These are phyloP conservation scores for Odontamblyopus rebecca DNA, from an alignment of 2,797 vertebrate species.

Conservation along the genomic window DNA sequence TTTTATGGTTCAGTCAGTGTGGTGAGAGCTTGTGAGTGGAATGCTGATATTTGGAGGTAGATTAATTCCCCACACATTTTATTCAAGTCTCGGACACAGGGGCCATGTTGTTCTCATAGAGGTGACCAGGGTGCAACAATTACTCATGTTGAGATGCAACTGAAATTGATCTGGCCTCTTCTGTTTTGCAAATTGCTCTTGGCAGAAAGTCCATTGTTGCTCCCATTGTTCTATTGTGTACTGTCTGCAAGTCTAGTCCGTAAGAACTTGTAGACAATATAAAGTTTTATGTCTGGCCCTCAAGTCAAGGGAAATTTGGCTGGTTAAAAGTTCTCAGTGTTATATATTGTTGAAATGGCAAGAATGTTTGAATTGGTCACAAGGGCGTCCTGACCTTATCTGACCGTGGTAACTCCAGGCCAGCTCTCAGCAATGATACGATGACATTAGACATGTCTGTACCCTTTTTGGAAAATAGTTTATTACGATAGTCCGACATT, in stretches of 20 bases:
- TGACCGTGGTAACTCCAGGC: not conserved
- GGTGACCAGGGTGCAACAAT: slow-evolving; percentile 6
- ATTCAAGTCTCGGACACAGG: slow-evolving; percentile 9
- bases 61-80: slow-evolving; percentile 31
- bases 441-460: not conserved
- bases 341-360: not conserved
- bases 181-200: slow-evolving; percentile 2
- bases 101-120: not conserved
- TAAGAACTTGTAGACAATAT: not conserved
- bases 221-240: slow-evolving; percentile 3
- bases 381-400: not conserved
- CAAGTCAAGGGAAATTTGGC: not conserved
- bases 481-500: not conserved
- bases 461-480: not conserved
- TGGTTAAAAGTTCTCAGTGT: not conserved
- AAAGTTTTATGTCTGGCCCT: not conserved
- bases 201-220: slow-evolving; percentile 1
- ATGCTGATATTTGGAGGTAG: slow-evolving; percentile 43
- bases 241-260: not conserved
- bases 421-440: not conserved
- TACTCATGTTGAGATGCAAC: slow-evolving; percentile 6
- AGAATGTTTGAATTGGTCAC: slow-evolving; percentile 8
- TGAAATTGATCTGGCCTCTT: slow-evolving; percentile 2
- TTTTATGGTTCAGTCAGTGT: slow-evolving; percentile 52
- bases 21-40: slow-evolving; percentile 40